These are phyloP conservation scores for Cynopterus brachyotis DNA, from an alignment of 2,113 vertebrate genomes.

Conservation along the genomic window DNA sequence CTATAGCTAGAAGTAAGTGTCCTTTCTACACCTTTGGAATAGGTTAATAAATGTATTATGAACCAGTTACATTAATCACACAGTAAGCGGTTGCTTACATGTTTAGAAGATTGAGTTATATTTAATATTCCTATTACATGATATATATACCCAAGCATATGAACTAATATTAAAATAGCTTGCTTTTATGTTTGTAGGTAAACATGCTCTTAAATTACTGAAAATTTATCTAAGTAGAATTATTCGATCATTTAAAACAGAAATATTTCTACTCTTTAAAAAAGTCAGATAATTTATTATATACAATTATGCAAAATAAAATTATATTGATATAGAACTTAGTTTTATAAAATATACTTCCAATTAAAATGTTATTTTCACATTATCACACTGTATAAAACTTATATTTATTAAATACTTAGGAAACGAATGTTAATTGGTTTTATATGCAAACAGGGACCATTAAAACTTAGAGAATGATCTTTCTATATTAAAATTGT, in stretches of 20 bases:
- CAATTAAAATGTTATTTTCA: constrained; percentile 36
- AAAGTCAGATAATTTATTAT: not conserved
- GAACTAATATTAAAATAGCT: constrained; percentile 2
- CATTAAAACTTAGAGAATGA: constrained; percentile 49
- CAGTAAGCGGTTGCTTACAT: not conserved
- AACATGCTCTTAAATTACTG: constrained; percentile 22
- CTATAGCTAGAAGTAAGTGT: not conserved
- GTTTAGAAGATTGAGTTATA: constrained; percentile 10
- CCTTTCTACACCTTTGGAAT: not conserved
- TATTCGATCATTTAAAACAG: constrained; percentile 48
- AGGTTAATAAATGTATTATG: not conserved
- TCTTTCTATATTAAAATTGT: constrained; percentile 67
- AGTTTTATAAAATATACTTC: constrained; percentile 21
- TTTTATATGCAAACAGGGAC: constrained; percentile 48
- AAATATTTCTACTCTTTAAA: constrained; percentile 28
- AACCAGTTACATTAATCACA: not conserved
- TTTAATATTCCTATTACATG: not conserved
- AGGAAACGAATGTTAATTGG: constrained; percentile 38
- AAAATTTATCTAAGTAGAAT: constrained; percentile 27
- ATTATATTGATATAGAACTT: not conserved
- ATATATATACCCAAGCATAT: not conserved
- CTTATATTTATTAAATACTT: constrained; percentile 41
- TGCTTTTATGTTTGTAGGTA: not conserved
- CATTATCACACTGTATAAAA: constrained; percentile 26
- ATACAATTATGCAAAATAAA: constrained; percentile 30